phyloP scores from a whole-genome alignment of 2,888 invertebrate species.

The Orchesellides sinensis region DNA sequence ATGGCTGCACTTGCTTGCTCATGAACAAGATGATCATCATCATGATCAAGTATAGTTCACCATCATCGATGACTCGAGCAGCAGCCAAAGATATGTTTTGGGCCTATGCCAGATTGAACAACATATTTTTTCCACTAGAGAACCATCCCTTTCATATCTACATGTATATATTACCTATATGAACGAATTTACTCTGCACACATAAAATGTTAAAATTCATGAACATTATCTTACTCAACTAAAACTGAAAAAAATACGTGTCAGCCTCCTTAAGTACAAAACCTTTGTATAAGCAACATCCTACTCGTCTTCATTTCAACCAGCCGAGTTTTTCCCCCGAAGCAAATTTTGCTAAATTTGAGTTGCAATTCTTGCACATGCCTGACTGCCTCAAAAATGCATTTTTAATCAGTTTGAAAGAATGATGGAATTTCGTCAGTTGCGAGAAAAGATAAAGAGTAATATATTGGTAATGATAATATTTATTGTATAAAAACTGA shows the following conservation, averaged over 20 bases:
- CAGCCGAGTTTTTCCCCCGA: background rate
- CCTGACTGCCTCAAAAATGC: conserved; percentile 6
- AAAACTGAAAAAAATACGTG: background rate
- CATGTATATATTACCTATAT: no score
- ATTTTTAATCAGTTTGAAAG: conserved; percentile 28
- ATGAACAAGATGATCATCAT: conserved; percentile 5
- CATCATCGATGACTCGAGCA: background rate
- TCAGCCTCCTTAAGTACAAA: background rate
- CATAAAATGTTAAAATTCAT: background rate
- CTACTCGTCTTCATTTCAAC: background rate
- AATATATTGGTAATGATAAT: background rate
- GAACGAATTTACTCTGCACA: no score
- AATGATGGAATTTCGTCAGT: background rate
- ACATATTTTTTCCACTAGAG: no score
- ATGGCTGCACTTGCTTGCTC: conserved; percentile 9
- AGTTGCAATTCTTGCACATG: background rate
- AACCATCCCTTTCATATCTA: background rate
- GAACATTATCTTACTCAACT: conserved; percentile 32
- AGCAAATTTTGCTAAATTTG: background rate
- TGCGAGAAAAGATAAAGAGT: background rate
- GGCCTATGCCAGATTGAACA: conserved; percentile 32
- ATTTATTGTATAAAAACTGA: background rate
- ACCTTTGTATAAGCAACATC: background rate
- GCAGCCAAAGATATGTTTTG: conserved; percentile 20
- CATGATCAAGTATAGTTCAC: conserved; percentile 19